Evolutionary conservation across 30 jellyfish, hydroid and myxozoan species (phyloP).

Genomic region (Phacellophora camtschatica): DNA sequence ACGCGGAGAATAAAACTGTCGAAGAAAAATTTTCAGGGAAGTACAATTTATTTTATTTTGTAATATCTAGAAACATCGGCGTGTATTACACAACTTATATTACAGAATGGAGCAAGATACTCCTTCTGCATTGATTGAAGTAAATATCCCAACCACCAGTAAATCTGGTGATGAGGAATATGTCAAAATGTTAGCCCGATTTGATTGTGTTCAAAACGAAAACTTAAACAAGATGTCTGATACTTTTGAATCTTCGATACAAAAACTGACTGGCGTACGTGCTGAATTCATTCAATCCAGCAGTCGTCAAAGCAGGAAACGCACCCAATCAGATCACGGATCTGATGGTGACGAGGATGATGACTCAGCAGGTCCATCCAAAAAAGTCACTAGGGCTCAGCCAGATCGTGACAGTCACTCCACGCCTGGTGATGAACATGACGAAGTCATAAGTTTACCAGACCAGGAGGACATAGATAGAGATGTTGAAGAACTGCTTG

Average conservation of each 20-base stretch:
- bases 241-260: conserved; percentile 4
- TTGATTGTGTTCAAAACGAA: not conserved
- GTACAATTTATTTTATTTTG: not conserved
- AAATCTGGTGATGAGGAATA: conserved; percentile 6
- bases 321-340: not conserved
- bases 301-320: not conserved
- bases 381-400: conserved; percentile 9
- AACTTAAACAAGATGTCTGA: not conserved
- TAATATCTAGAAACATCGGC: conserved; percentile 2
- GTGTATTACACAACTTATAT: not conserved
- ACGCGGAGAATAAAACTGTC: not conserved
- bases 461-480: not conserved
- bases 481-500: not conserved
- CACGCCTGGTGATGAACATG: not conserved
- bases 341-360: not conserved
- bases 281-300: not conserved
- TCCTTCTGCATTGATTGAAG: conserved; percentile 16
- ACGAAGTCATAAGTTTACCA: conserved; percentile 1
- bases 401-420: too few relatives aligned
- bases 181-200: not conserved
- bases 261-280: conserved; percentile 5
- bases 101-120: conserved; percentile 16
- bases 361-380: not conserved
- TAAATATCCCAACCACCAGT: conserved; percentile 8
- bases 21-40: conserved; percentile 1